These are phyloP conservation scores for Polyergus mexicanus DNA, from an alignment of 1,140 invertebrate genomes.

Conservation along the genomic window DNA sequence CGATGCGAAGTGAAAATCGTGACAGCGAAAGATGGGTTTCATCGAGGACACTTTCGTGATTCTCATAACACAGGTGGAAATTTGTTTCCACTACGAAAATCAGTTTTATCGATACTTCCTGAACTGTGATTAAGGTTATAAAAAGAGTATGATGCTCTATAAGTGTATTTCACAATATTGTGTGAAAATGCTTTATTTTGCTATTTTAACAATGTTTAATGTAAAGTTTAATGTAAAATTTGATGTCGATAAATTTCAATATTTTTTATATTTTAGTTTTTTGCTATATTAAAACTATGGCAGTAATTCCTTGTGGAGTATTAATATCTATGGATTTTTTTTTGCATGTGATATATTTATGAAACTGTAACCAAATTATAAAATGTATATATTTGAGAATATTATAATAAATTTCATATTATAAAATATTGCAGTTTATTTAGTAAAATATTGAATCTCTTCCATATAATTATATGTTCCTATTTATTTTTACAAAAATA, in stretches of 20 bases:
- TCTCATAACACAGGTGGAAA: constrained; percentile 89
- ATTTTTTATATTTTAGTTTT: background rate
- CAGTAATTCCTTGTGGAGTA: background rate
- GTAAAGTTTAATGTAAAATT: constrained; percentile 19
- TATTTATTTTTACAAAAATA: constrained; percentile 4
- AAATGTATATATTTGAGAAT: constrained; percentile 37
- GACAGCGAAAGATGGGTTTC: constrained; percentile 88
- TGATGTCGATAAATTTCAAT: background rate
- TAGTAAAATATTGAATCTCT: constrained; percentile 57
- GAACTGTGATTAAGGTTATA: constrained; percentile 49
- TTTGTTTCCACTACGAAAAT: constrained; percentile 59
- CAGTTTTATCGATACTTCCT: constrained; percentile 54
- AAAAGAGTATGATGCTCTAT: constrained; percentile 15
- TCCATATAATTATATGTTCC: background rate
- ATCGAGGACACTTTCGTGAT: constrained; percentile 90
- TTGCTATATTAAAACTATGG: background rate
- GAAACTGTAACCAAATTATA: constrained; percentile 10
- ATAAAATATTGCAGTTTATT: constrained; percentile 63
- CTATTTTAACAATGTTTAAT: background rate
- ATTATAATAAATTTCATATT: constrained; percentile 61
- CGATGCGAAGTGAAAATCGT: constrained; percentile 66
- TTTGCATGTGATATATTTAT: constrained; percentile 7
- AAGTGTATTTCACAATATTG: background rate
- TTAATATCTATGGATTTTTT: constrained; percentile 23
- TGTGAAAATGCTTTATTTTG: constrained; percentile 26